Evolutionary conservation across 2,797 vertebrate species (phyloP), one percentile per base, ranked within the genome.

Genomic region (Apogon talboti): DNA sequence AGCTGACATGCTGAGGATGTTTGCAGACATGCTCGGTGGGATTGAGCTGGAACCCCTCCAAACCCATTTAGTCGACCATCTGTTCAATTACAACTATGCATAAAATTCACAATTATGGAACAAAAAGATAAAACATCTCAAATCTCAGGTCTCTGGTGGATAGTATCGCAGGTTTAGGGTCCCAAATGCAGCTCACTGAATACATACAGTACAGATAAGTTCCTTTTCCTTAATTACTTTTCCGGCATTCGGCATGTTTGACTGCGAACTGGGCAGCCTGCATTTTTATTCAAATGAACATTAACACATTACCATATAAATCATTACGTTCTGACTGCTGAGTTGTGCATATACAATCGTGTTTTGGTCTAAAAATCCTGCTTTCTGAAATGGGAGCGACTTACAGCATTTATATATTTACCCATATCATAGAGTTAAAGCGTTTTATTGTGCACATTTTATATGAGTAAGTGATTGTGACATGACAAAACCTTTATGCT

Each of bases 41-140:
- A 78, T 35, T 59, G 48, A 78, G 63, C 78, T 90, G 89, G 87
- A 92, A 77, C 52, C 7, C 38, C 71, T 89, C 89, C 88, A 91
- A 85, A 85, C 66, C 62, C 73, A 88, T 91, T 90, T 77, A 74
- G 77, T 74, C 44, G 78, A 76, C 87, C 90, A 90, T 90, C 91
- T 92, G 89, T 86, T 90, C 74, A 59, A 62, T 75, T 78, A 81
- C 72, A 84, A 68, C 59, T 57, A 28, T 55, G 79, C 76, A 76
- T 80, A 81, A 87, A 86, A 86, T 85, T 74, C 66, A 68, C 74
- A 76, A 79, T 88, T 78, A 79, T 57, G 51, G 65, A 78, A 74
- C 62, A 82, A 79, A 80, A 89, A 83, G 70, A 81, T 46, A 60
- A 77, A 83, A 76, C 52, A 52, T 75, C 69, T 84, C 72, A 9